These are phyloP conservation scores for Galaxias olidus DNA, from an alignment of 2,797 vertebrate genomes.

Conservation along the genomic window DNA sequence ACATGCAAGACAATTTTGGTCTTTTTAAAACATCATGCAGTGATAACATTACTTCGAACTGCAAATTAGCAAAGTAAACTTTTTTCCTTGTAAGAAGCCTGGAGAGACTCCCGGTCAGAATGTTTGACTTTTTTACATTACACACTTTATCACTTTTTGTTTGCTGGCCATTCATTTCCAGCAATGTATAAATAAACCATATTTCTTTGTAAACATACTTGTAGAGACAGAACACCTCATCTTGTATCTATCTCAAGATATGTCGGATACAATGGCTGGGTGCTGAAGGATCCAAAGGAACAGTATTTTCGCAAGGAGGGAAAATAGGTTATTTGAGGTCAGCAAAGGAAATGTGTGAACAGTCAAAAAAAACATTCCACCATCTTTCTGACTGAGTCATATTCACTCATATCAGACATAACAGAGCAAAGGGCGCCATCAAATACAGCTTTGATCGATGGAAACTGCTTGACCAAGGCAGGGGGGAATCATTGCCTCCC, in stretches of 20 bases:
- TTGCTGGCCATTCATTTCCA: slow-evolving; percentile 37
- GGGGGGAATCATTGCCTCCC: slow-evolving; percentile 11
- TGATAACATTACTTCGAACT: no score
- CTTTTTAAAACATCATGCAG: no score
- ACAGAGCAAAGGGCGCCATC: background rate
- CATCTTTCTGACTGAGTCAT: slow-evolving; percentile 57
- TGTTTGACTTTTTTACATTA: no score
- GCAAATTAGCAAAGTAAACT: no score
- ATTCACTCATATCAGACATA: slow-evolving; percentile 37
- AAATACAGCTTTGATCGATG: slow-evolving; percentile 18
- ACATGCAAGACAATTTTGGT: no score
- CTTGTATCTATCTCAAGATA: slow-evolving; percentile 47
- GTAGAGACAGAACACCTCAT: slow-evolving; percentile 54
- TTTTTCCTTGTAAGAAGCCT: no score
- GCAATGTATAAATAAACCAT: slow-evolving; percentile 33
- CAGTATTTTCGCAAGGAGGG: slow-evolving; percentile 64
- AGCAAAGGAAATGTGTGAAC: slow-evolving; percentile 61
- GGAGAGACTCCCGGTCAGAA: no score
- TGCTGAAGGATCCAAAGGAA: slow-evolving; percentile 68
- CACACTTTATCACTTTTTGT: background rate
- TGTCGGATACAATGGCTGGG: slow-evolving; percentile 58
- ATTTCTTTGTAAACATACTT: slow-evolving; percentile 48
- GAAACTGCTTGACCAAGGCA: slow-evolving; percentile 15
- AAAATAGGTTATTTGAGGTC: slow-evolving; percentile 59
- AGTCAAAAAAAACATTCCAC: slow-evolving; percentile 63